Evolutionary conservation across 2,797 vertebrate species (phyloP), one percentile per base, ranked within the genome.

Genomic region (Lepilemur ruficaudatus): DNA sequence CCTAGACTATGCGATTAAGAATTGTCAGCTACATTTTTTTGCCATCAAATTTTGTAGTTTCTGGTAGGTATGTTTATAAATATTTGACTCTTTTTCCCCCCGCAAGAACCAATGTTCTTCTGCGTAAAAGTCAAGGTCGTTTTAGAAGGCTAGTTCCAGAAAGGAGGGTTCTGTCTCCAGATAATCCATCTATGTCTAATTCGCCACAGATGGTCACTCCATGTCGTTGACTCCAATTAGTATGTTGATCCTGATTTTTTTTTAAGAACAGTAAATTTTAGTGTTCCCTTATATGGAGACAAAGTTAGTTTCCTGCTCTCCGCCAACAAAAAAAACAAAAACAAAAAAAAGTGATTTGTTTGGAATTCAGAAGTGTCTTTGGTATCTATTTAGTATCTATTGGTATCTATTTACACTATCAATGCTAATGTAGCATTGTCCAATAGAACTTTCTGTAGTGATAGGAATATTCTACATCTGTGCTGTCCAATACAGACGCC

Each of bases 61-160:
- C 85, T 70, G 32, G 41, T 43, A 79, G 43, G n/a, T 92, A 67
- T 76, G 18, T 94, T 82, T 96, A 78, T 69, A 94, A 81, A 67
- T 94, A 73, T 83, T 86, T 67, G 67, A 75, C 48, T 89, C 11
- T 30, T 52, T 65, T 79, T 57, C 20, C 1, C 50, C 32, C 17
- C 43, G 43, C 22, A 78, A 85, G 52, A 96, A 86, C 17, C 59
- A 91, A 17, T 85, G 20, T 75, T 81, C 25, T 59, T 73, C 76
- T 89, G 7, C 0, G 0, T 93, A 63, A 63, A 89, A 86, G 48
- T 87, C 87, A 48, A 88, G 38, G 52, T 65, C 7, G 5, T n/a
- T 88, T 89, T 84, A 72, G 52, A 95, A 48, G 17, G 10, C 17
- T 80, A 13, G 4, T 79, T 94, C 50, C 32, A 89, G 32, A 65